A percentile compares a stretch with the other conserved stretches of the same genome.
Conservation (phyloP, 1,140 invertebrate species). For the Tetramorium simillimum region DNA sequence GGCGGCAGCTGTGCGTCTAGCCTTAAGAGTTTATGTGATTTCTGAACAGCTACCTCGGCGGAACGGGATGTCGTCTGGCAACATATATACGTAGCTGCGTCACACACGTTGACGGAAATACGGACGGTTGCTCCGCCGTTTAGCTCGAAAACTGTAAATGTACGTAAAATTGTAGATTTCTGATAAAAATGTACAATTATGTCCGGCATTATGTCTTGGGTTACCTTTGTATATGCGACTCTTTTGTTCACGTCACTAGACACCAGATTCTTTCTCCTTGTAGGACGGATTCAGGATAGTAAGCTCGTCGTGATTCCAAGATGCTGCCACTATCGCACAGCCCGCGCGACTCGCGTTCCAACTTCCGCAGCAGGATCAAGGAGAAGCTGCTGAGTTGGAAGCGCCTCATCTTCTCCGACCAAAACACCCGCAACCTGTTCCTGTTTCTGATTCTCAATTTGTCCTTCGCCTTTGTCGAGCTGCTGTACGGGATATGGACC, state of each 20-base stretch:
- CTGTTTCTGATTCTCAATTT: conserved; percentile 97
- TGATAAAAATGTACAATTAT: no score
- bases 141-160: not conserved
- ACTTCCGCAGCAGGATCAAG: conserved; percentile 88
- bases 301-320: conserved; percentile 28
- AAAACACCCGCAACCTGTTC: conserved; percentile 97
- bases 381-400: conserved; percentile 92
- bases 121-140: not conserved
- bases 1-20: not conserved
- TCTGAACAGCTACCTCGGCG: not conserved
- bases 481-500: conserved; percentile 97
- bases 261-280: not conserved
- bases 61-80: not conserved
- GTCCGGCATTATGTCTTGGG: no score
- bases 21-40: not conserved
- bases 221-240: no score
- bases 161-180: no score
- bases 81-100: not conserved
- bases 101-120: not conserved
- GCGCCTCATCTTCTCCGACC: conserved; percentile 96
- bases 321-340: conserved; percentile 93
- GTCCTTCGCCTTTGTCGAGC: conserved; percentile 98
- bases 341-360: conserved; percentile 86
- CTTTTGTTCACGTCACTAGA: not conserved
- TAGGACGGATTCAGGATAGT: conserved; percentile 6